Conservation (phyloP, 2,888 invertebrate genomes). For the Chymomyza procnemis region DNA sequence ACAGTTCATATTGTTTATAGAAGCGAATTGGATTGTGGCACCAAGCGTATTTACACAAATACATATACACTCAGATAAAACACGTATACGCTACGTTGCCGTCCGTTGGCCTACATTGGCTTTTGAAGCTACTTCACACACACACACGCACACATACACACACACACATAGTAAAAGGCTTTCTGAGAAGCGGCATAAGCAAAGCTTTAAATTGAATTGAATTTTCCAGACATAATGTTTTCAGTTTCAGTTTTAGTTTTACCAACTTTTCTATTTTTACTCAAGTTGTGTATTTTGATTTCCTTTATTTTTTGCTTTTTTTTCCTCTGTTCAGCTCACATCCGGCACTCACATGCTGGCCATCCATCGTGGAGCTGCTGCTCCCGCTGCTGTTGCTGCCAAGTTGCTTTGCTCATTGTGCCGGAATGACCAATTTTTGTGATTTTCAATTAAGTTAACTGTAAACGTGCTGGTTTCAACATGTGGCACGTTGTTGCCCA, state of each 20-base stretch:
- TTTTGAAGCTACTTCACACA: neutral
- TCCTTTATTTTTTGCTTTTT: neutral
- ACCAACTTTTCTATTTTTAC: slow-evolving; percentile 1
- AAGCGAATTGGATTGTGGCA: neutral
- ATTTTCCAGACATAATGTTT: slow-evolving; percentile 37
- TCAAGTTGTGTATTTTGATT: neutral
- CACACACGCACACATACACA: neutral
- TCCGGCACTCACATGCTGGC: slow-evolving; percentile 13
- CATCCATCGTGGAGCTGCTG: slow-evolving; percentile 44
- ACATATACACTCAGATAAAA: neutral
- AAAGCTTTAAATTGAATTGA: slow-evolving; percentile 35
- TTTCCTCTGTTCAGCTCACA: neutral
- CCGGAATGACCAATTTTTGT: slow-evolving; percentile 73
- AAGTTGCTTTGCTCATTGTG: slow-evolving; percentile 66
- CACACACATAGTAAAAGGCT: neutral
- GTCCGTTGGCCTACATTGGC: neutral
- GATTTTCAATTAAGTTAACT: slow-evolving; percentile 73
- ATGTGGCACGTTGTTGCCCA: neutral
- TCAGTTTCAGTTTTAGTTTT: slow-evolving; percentile 15
- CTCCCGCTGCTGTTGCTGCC: slow-evolving; percentile 51
- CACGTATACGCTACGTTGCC: neutral
- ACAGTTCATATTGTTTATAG: slow-evolving; percentile 7
- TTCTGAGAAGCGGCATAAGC: neutral
- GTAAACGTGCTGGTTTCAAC: slow-evolving; percentile 9
- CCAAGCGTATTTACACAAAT: neutral